Percentiles rank a stretch among this genome's conserved stretches.
Evolutionary conservation across 2,113 vertebrate species (phyloP).

Genomic region (Sitta europaea): DNA sequence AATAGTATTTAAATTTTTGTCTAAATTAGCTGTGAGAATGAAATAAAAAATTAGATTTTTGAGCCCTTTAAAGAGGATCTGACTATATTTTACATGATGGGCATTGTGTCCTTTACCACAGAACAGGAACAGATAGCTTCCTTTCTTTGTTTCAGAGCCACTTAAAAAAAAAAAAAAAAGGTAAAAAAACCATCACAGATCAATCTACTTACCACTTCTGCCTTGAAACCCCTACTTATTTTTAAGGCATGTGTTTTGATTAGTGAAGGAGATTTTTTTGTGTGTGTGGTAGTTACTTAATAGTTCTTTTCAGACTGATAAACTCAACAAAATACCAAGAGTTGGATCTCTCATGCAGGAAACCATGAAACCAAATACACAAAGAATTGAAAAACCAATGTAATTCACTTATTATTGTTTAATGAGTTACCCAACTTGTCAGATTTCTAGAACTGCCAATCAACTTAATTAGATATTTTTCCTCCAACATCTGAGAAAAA

Average conservation of each 20-base stretch:
- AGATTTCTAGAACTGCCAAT: not conserved
- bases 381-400: not conserved
- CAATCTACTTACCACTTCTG: not conserved
- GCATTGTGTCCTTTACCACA: not conserved
- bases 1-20: not conserved
- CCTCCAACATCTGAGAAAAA: not conserved
- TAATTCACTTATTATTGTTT: not conserved
- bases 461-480: not conserved
- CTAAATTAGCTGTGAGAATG: not conserved
- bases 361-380: not conserved
- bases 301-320: not conserved
- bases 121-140: constrained; percentile 23
- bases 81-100: not conserved
- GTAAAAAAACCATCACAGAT: not conserved
- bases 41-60: not conserved
- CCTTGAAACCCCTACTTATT: not conserved
- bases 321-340: not conserved
- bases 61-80: not conserved
- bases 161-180: not conserved
- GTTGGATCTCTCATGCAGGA: not conserved
- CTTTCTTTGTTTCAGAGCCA: not conserved
- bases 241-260: not conserved
- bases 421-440: not conserved
- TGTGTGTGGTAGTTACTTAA: not conserved
- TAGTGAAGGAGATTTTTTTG: not conserved